Base-by-base conservation (phyloP, 2,113 vertebrate genomes). In the Pseudolaguvia tuberculata region DNA sequence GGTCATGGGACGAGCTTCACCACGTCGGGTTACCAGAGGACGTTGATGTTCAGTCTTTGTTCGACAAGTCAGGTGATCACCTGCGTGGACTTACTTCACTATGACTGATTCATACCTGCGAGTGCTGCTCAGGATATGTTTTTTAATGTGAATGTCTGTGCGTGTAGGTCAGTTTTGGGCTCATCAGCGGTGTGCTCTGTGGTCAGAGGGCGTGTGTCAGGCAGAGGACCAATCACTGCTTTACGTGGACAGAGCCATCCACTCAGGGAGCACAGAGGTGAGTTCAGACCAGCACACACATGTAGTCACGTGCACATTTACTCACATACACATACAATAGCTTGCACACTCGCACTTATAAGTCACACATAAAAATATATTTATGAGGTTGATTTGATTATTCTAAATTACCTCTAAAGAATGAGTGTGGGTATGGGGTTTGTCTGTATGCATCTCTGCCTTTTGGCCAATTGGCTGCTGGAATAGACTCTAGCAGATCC, bases 251-350 rank as follows among this genome's bases (percentile, higher is more conserved):
- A 95, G 93, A 98, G 96, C 96, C 91, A 95, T 99, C 92, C 93
- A 97, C 96, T 98, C 96, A 98, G 97, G 97, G 95, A 98, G 96
- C 95, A 97, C 95, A 95, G 93, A 96, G 93, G 97, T 99, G 86
- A 96, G 96, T 25, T 15, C 1, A 9, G 21, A 48, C 42, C 1
- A 47, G 62, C 39, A 65, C 62, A 5, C 11, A n/a, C 11, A 5
- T n/a, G 2, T 8, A 4, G 4, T 2, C 20, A n/a, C n/a, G 0
- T 35, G 0, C 58, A 5, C 58, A 11, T 4, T n/a, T n/a, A n/a
- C n/a, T n/a, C n/a, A n/a, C n/a, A n/a, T n/a, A n/a, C n/a, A n/a
- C 51, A 5, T 20, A 20, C 51, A 9, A n/a, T 20, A 61, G 10
- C 59, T 13, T 31, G 35, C 39, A 17, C 31, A 35, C 31, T 35